Conservation (phyloP, 2,797 vertebrate species). For the Sorex maritimensis region DNA sequence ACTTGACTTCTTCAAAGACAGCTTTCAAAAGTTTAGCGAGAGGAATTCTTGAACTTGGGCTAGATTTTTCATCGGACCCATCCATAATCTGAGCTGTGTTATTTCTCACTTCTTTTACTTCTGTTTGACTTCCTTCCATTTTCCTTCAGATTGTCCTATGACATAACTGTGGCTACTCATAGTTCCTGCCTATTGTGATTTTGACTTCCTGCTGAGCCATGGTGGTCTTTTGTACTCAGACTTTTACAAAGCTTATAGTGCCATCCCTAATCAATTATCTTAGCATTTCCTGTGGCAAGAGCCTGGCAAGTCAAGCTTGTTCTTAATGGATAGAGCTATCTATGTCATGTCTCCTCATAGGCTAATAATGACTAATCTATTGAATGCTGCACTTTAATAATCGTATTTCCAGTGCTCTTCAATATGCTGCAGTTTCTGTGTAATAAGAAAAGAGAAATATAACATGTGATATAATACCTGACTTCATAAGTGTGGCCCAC, state of each 20-base stretch:
- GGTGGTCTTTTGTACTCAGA: neutral
- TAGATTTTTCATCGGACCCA: neutral
- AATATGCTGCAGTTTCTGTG: neutral
- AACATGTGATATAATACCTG: neutral
- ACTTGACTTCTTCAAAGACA: too few relatives aligned
- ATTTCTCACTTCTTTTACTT: slow-evolving; percentile 10
- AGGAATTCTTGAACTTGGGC: neutral
- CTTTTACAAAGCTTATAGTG: neutral
- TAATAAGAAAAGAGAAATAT: neutral
- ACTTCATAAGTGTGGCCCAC: neutral
- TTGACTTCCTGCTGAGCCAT: neutral
- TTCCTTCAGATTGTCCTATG: neutral
- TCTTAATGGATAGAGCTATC: neutral
- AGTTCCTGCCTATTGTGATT: neutral
- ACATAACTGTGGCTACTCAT: neutral
- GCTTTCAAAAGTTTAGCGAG: too few relatives aligned
- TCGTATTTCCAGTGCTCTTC: slow-evolving; percentile 24
- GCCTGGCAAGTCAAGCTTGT: neutral
- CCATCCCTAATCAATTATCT: neutral
- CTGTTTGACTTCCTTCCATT: neutral
- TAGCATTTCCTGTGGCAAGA: neutral
- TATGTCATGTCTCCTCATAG: neutral
- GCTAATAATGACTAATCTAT: neutral
- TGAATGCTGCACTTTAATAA: neutral
- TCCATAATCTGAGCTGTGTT: neutral